Evolutionary conservation across 2,797 vertebrate genomes (phyloP), one percentile per base, ranked within the genome.

Genomic region (Sphenodon punctatus): DNA sequence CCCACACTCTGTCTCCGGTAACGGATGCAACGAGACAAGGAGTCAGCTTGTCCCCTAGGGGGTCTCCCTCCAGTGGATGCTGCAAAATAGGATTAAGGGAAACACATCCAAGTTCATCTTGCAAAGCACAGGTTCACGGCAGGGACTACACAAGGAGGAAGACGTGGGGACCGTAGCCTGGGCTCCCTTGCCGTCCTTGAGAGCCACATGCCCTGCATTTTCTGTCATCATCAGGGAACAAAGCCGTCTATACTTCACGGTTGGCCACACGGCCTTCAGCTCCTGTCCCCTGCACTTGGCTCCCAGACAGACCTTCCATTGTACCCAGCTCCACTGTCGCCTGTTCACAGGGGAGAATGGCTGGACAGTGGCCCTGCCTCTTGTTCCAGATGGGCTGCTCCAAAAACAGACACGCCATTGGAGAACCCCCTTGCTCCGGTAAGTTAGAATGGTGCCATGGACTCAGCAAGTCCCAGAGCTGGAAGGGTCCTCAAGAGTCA

Each of bases 201-300:
- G n/a, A n/a, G 43, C 61, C 32, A 36, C 42, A 12, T 5, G 19
- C 41, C 0, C 0, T 19, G 27, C 7, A 20, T 20, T 66, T 51
- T 48, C 4, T 55, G 73, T 63, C 60, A 45, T 34, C 7, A 51
- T 23, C 12, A 16, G n/a, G 49, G 75, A 75, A 60, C 67, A 22
- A 23, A 72, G 74, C 76, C 36, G 78, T 30, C 15, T 74, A 58
- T 81, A 87, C 81, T 74, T 69, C 67, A 82, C n/a, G 82, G 79
- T 68, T 83, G 78, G 70, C 41, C 70, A 17, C 48, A 10, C 1
- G 5, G 20, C 5, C 0, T 61, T 32, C 5, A 0, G 19, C 5
- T 46, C 46, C 82, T 82, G 70, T n/a, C 68, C 84, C 41, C 63
- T 27, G 32, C 45, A 66, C 67, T 81, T 9, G 0, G 23, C 46